These are phyloP conservation scores for Palloptera scutellata DNA, from an alignment of 2,888 invertebrate genomes.

Conservation along the genomic window DNA sequence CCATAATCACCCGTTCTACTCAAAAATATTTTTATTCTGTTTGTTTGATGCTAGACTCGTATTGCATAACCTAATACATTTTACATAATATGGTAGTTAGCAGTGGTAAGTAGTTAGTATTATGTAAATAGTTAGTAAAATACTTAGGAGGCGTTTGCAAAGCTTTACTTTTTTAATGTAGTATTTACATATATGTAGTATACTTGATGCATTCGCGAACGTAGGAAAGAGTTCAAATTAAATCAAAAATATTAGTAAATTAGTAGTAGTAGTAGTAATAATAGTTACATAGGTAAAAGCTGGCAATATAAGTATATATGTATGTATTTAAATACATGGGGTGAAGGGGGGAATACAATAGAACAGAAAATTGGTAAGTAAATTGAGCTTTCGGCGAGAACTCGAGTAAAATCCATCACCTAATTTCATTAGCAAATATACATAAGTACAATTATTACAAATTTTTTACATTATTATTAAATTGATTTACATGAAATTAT, in stretches of 20 bases:
- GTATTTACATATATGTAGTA: background rate
- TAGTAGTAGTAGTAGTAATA: too few species aligned
- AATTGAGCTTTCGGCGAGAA: conserved; percentile 51
- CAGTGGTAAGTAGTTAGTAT: conserved; percentile 21
- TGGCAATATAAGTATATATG: too few species aligned
- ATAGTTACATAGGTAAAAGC: too few species aligned
- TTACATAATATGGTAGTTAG: conserved; percentile 9
- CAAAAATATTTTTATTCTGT: too few species aligned
- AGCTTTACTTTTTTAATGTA: background rate
- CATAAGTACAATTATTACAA: background rate
- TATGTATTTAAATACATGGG: background rate
- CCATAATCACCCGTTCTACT: conserved; percentile 45
- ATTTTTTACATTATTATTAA: too few species aligned
- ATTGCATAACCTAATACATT: background rate
- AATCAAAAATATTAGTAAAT: too few species aligned
- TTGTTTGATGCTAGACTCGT: background rate
- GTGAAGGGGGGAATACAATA: background rate
- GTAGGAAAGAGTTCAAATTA: background rate
- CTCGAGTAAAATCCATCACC: conserved; percentile 54
- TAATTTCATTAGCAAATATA: conserved; percentile 45
- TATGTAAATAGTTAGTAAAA: conserved; percentile 6
- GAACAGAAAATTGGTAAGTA: background rate
- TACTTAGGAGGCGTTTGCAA: conserved; percentile 11
- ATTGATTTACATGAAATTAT: conserved; percentile 41
- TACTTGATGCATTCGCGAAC: background rate